phyloP scores from a whole-genome alignment of 2,113 vertebrate species.

The Prunella fulvescens region DNA sequence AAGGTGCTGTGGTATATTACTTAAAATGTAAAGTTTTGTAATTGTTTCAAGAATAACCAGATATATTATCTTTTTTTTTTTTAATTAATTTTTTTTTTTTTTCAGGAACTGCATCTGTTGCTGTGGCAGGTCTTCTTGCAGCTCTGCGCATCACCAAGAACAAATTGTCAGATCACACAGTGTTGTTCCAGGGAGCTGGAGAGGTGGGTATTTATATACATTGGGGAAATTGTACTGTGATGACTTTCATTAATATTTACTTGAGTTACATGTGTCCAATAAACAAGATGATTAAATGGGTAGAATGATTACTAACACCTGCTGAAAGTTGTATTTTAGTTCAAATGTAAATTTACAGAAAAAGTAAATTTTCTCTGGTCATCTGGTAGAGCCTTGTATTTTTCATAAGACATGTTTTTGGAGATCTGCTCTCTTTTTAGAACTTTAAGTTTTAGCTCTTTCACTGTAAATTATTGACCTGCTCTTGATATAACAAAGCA shows the following conservation, averaged over 20 bases:
- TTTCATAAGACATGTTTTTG: neutral
- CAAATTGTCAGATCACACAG: slow-evolving; percentile 88
- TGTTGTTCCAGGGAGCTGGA: slow-evolving; percentile 96
- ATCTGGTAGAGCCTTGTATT: neutral
- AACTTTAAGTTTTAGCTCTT: neutral
- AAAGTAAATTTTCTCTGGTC: neutral
- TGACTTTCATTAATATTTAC: neutral
- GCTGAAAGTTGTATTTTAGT: neutral
- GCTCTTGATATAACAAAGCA: neutral
- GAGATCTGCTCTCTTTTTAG: neutral
- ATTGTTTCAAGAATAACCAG: neutral
- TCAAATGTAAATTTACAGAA: neutral
- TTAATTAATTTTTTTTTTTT: neutral
- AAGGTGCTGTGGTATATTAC: neutral
- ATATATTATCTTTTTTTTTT: neutral
- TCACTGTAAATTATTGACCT: neutral
- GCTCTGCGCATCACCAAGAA: slow-evolving; percentile 90
- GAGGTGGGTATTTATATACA: slow-evolving; percentile 75
- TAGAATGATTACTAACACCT: neutral
- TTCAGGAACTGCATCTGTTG: slow-evolving; percentile 93
- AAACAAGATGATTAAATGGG: neutral
- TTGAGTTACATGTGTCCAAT: neutral
- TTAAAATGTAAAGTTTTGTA: neutral
- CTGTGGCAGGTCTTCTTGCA: slow-evolving; percentile 91
- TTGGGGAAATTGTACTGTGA: neutral